Conservation (phyloP, 2,113 vertebrate species). For the Trematomus loennbergii region DNA sequence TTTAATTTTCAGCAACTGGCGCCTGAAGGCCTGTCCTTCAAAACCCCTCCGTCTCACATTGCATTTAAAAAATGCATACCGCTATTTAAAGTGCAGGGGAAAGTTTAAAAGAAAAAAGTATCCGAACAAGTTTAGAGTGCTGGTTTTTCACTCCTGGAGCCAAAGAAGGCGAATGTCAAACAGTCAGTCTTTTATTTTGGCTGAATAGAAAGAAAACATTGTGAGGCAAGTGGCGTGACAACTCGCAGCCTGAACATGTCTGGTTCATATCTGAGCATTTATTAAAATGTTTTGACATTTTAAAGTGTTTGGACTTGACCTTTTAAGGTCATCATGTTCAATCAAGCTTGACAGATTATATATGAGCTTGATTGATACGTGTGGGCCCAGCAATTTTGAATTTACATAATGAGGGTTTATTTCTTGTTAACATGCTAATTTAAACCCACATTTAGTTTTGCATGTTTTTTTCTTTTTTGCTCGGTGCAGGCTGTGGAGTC, state of each 20-base stretch:
- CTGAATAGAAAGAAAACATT: conserved; percentile 8
- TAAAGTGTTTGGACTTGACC: conserved; percentile 28
- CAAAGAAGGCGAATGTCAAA: background rate
- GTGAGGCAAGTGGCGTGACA: background rate
- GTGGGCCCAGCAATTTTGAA: background rate
- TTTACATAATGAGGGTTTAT: background rate
- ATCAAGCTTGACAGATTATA: background rate
- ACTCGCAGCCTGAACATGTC: background rate
- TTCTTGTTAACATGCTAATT: background rate
- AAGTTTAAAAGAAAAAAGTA: background rate
- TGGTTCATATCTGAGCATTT: background rate
- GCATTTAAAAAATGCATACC: conserved; percentile 53
- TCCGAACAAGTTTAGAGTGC: background rate
- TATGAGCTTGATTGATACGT: background rate
- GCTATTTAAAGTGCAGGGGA: conserved; percentile 26
- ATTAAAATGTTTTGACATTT: conserved; percentile 22
- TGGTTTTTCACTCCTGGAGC: background rate
- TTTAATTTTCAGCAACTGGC: conserved; percentile 61
- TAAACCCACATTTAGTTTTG: background rate
- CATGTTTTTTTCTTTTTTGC: too few relatives aligned
- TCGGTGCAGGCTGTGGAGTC: background rate
- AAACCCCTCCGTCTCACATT: conserved; percentile 40
- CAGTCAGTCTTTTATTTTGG: conserved; percentile 25
- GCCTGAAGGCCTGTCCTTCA: conserved; percentile 26
- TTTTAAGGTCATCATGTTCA: background rate